Evolutionary conservation across 2,113 vertebrate genomes (phyloP), one percentile per base, ranked within the genome.

Genomic region (Mionectes macconnelli): DNA sequence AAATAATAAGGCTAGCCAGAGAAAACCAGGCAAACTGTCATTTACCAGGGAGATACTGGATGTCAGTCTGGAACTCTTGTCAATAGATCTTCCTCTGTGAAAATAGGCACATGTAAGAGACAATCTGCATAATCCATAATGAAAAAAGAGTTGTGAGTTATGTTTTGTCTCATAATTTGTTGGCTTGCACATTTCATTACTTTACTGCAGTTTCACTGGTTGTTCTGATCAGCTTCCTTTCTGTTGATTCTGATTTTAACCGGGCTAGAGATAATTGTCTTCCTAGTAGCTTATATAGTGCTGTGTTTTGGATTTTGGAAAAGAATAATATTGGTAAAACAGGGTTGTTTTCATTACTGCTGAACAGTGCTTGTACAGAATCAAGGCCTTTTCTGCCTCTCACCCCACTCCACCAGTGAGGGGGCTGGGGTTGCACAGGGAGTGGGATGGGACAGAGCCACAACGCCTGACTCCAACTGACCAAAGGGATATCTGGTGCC

Each of bases 91-190:
- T 73, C 62, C 39, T 55, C 21, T 68, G 56, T 74, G 60, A 66
- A 91, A 94, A 76, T 15, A 84, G 33, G 39, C 44, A 72, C 35
- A 10, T 40, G 39, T 89, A 87, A 75, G 44, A 94, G 44, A 82
- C 76, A 84, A 82, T 93, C 44, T 93, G 62, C 70, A 79, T 93
- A 94, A 93, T 82, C 62, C 47, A 18, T 70, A 53, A 73, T 57
- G 81, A 85, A 91, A 52, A 57, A 83, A 70, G 59, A 79, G 68
- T 64, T 76, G 50, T 64, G 64, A 79, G 50, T 55, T 70, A 50
- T 52, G 75, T 67, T 84, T 40, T 67, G 44, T n/a, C 56, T 91
- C 60, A 35, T 30, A 27, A 56, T 69, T 74, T 79, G 44, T 88
- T 66, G 50, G 57, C 33, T 84, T 84, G 63, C 35, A 30, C 47